These are phyloP conservation scores for Hepsetus odoe DNA, from an alignment of 2,113 vertebrate genomes.

Conservation along the genomic window DNA sequence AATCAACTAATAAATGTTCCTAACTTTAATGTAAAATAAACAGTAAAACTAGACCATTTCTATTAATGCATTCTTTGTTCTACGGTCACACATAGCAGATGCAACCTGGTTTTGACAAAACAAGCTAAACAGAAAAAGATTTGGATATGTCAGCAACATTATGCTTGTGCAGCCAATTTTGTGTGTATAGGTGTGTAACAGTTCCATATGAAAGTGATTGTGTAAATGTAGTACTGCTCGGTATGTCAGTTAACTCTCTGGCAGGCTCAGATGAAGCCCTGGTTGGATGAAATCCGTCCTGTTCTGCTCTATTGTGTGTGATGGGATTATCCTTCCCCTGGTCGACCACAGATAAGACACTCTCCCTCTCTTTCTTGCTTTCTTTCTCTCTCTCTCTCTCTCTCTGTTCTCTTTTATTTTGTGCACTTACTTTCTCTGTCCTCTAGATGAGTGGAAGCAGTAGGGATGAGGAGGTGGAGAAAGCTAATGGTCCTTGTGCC, in stretches of 20 bases:
- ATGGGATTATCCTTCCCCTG: conserved; percentile 57
- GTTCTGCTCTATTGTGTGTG: conserved; percentile 41
- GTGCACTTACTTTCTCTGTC: conserved; percentile 17
- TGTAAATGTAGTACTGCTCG: conserved; percentile 24
- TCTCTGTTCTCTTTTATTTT: conserved; percentile 28
- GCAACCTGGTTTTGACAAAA: neutral
- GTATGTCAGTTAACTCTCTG: conserved; percentile 26
- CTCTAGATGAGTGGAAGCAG: conserved; percentile 11
- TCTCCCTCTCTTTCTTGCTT: conserved; percentile 3
- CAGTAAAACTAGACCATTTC: no score
- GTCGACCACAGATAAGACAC: conserved; percentile 58
- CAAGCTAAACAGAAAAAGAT: neutral
- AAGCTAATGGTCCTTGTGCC: conserved; percentile 30
- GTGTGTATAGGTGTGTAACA: conserved; percentile 16
- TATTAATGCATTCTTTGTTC: neutral
- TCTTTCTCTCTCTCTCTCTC: conserved; percentile 21
- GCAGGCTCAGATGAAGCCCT: conserved; percentile 21
- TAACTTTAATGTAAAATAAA: neutral
- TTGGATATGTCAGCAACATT: neutral
- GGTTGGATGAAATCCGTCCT: conserved; percentile 42
- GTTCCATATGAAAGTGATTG: neutral
- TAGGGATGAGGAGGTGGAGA: conserved; percentile 29
- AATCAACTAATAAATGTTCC: neutral
- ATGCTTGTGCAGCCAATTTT: neutral
- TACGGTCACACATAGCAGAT: neutral